Conservation (phyloP, 2,113 vertebrate species). For the Galeopterus variegatus region DNA sequence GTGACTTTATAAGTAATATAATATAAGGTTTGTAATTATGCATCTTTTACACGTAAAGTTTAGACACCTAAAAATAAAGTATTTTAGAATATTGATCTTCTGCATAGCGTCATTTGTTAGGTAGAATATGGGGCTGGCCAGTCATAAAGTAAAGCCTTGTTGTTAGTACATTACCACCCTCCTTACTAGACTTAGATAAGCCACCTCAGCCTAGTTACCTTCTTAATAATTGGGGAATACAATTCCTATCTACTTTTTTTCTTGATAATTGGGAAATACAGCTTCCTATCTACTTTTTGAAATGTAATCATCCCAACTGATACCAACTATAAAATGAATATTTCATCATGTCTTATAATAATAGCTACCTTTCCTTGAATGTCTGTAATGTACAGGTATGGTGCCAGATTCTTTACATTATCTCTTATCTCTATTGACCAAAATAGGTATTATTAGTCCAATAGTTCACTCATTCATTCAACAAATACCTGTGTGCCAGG, state of each 20-base stretch:
- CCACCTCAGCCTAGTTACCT: not conserved
- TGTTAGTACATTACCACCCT: not conserved
- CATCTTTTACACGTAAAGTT: not conserved
- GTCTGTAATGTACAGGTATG: not conserved
- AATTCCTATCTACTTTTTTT: not conserved
- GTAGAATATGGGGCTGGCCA: not conserved
- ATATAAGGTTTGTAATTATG: not conserved
- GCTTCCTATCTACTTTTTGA: not conserved
- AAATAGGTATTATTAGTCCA: not conserved
- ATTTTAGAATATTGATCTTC: not conserved
- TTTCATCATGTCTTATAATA: not conserved
- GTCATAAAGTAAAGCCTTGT: not conserved
- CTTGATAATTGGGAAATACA: not conserved
- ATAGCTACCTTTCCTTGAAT: not conserved
- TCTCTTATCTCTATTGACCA: not conserved
- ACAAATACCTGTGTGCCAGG: not conserved
- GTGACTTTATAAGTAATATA: not conserved
- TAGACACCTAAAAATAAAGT: not conserved
- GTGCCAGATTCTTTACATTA: not conserved
- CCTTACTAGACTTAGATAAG: not conserved
- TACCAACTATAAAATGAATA: not conserved
- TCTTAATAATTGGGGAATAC: not conserved
- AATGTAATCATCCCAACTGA: not conserved
- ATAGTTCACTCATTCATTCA: not conserved
- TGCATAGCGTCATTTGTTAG: not conserved